Evolutionary conservation across 2,888 invertebrate species (phyloP), one percentile per base, ranked within the genome.

Genomic region (Cataglyphis altisquamis): DNA sequence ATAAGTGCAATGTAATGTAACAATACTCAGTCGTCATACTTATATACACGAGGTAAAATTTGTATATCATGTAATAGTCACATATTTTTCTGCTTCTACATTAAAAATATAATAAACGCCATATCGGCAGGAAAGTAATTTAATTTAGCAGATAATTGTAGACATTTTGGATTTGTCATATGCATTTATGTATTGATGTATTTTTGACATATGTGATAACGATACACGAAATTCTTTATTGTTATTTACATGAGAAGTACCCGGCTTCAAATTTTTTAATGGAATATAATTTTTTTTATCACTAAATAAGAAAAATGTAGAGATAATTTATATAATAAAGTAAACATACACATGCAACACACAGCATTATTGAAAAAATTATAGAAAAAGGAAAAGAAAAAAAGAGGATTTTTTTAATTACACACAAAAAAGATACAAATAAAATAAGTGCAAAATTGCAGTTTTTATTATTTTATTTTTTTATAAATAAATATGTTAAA

Each of bases 1-100:
- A 15, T 57, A 77, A 67, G 68, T 77, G 67, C 68, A 77, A 77
- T 77, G 68, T 67, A 39, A 68, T 55, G 41, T 77, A 39, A 67
- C 39, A 55, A 77, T 77, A 77, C 29, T 77, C 55, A 41, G 29
- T 67, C 36, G 55, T 29, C 25, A 29, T 29, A 29, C 18, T 18
- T 41, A 41, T 52, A 52, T 32, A 21, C 9, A 60, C 6, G 25
- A 41, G 21, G 0, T 73, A 25, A 72, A 57, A 57, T 72, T 12
- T 72, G 72, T 72, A 57, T 18, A 72, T 39, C 36, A n/a, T 57
- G 18, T 73, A 45, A 29, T 29, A 63, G 21, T 45, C 63, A 52
- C n/a, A 74, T 63, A 63, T 21, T 74, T 62, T 62, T n/a, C 8
- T 8, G 1, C 18, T 62, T 74, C 2, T 32, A 9, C 18, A 52